Base-by-base conservation (phyloP, 1,140 invertebrate genomes). In the Delia radicum region DNA sequence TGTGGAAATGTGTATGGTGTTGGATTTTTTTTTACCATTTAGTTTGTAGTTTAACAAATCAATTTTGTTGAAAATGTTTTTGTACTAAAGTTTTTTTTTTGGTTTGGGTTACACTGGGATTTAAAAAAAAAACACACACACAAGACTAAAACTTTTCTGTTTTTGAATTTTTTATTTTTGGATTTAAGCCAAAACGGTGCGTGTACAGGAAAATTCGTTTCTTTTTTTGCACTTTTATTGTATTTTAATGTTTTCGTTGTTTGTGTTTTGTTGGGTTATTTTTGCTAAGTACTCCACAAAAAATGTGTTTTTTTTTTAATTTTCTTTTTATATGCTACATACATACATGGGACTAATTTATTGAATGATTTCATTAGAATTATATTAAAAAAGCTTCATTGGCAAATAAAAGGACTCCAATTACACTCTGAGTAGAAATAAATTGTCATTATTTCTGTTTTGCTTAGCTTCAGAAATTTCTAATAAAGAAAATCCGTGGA, bases 21-120 rank as follows among this genome's bases (percentile, higher is more conserved):
- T 31, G 37, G 24, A 29, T 69, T 24, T 33, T 33, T 8, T 37
- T 0, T 37, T 18, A 2, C 3, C 6, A 18, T 67, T 29, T 27
- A n/a, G 8, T 67, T 18, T 67, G 15, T 5, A 8, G 63, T 67
- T 67, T 67, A 67, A 67, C 63, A 67, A 67, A 67, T 67, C 63
- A 67, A 67, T 67, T 67, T 67, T 67, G 48, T 31, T 28, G 7
- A 31, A 31, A 67, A 67, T 21, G 13, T 31, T 67, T 67, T 33
- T 69, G 29, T 69, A 37, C 5, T n/a, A 37, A 3, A 26, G n/a
- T 10, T 28, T 27, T 24, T 28, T 12, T 37, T 69, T 69, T 65
- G 62, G 63, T 67, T 67, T 18, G 13, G 24, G 65, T 21, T 33
- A 33, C 65, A 7, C 15, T 15, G 65, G 65, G 29, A 69, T 37